Conservation (phyloP, 2,888 invertebrate genomes). For the Drosophila koepferae region DNA sequence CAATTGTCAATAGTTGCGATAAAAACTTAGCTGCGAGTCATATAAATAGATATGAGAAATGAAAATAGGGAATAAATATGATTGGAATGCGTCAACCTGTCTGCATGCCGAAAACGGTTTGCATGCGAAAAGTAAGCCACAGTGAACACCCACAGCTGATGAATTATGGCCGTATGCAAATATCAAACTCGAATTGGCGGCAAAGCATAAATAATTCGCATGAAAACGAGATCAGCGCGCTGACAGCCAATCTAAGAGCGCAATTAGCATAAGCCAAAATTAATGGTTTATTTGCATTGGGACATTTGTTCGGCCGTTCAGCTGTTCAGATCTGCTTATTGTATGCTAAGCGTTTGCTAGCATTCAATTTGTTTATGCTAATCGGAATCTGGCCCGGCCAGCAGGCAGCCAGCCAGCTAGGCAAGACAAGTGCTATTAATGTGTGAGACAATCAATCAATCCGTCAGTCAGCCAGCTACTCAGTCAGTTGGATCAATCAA, state of each 20-base stretch:
- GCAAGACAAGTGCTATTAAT: conserved; percentile 55
- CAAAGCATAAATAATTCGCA: conserved; percentile 55
- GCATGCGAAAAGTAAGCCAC: conserved; percentile 17
- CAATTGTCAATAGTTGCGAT: conserved; percentile 38
- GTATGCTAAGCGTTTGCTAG: conserved; percentile 46
- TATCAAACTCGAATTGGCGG: neutral
- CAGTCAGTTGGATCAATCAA: conserved; percentile 17
- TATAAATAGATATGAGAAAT: conserved; percentile 6
- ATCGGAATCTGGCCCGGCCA: conserved; percentile 20
- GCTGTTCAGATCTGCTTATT: conserved; percentile 37
- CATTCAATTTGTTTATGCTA: conserved; percentile 62
- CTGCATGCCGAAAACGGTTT: neutral
- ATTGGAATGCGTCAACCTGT: conserved; percentile 12
- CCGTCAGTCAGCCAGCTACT: conserved; percentile 23
- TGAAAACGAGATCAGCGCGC: conserved; percentile 63
- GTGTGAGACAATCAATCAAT: conserved; percentile 55
- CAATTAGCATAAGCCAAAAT: conserved; percentile 62
- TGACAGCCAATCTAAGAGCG: conserved; percentile 57
- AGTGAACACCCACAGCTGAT: conserved; percentile 45
- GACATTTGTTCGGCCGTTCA: conserved; percentile 46
- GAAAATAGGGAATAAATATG: conserved; percentile 5
- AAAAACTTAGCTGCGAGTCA: conserved; percentile 8
- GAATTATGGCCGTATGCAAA: conserved; percentile 11
- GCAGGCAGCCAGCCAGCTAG: neutral
- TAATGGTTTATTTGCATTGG: conserved; percentile 61